A percentile compares a stretch with the other conserved stretches of the same genome.
Conservation (phyloP, 2,797 vertebrate genomes). For the Tapirus indicus region DNA sequence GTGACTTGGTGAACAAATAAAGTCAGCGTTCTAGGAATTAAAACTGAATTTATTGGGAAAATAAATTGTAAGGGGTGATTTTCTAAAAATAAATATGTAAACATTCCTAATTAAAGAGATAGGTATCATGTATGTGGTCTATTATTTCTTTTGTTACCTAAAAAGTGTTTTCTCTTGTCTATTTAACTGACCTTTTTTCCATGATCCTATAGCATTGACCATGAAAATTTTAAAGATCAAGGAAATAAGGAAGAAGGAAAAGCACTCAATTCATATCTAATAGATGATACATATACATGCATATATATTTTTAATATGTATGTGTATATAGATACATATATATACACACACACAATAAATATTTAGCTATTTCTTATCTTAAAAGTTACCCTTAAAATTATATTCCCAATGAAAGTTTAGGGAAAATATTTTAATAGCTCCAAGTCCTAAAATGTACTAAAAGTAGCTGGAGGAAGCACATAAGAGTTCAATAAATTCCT, state of each 20-base stretch:
- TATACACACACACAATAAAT: not conserved
- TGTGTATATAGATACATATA: not conserved
- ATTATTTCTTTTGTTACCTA: not conserved
- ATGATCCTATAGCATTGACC: not conserved
- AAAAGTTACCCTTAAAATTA: conserved; percentile 10
- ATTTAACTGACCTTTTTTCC: not conserved
- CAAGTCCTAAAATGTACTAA: conserved; percentile 1
- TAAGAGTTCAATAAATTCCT: conserved; percentile 4
- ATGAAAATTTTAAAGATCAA: conserved; percentile 6
- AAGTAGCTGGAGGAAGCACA: not conserved
- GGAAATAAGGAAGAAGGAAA: not conserved
- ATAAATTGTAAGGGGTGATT: not conserved
- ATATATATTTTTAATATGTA: not conserved
- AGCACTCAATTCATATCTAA: not conserved
- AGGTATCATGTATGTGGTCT: not conserved
- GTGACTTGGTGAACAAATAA: not conserved
- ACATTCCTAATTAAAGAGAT: not conserved
- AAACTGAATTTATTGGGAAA: not conserved
- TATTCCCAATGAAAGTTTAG: not conserved
- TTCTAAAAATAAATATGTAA: not conserved
- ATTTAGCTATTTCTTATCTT: not conserved
- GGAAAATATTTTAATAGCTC: not conserved
- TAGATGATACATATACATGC: not conserved
- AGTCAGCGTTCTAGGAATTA: not conserved
- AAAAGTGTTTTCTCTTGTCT: not conserved